phyloP scores from a whole-genome alignment of 2,113 vertebrate species.

The Martes martes region DNA sequence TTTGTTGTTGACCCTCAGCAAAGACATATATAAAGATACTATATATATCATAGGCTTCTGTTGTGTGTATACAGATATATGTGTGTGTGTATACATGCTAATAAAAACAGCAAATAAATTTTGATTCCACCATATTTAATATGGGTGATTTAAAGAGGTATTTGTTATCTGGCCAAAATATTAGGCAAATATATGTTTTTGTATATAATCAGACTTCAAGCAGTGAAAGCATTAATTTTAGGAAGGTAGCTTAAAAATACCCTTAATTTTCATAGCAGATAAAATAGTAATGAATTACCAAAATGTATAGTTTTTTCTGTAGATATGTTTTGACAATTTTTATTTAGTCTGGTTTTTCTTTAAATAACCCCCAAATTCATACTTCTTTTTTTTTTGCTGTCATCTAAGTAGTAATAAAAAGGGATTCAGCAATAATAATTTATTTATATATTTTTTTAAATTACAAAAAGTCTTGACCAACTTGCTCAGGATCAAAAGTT shows the following conservation, averaged over 20 bases:
- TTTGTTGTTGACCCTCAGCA: background rate
- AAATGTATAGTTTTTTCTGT: conserved; percentile 33
- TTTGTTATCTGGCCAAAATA: conserved; percentile 15
- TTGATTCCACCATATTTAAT: conserved; percentile 18
- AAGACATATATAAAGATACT: background rate
- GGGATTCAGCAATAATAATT: background rate
- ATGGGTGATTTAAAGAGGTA: background rate
- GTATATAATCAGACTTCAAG: conserved; percentile 14
- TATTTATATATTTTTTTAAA: background rate
- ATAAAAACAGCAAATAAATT: background rate
- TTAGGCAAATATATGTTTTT: background rate
- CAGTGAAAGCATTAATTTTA: conserved; percentile 35
- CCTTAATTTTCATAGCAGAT: conserved; percentile 19
- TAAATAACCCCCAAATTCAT: background rate
- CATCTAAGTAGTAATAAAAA: conserved; percentile 9
- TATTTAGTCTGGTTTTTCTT: background rate
- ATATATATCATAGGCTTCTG: background rate
- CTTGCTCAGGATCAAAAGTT: background rate
- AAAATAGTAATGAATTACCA: conserved; percentile 18
- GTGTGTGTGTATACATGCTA: background rate
- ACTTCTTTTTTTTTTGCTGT: background rate
- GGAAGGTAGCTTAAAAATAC: conserved; percentile 20
- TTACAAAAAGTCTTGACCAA: background rate
- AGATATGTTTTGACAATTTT: conserved; percentile 1
- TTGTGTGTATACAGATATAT: background rate